Base-by-base conservation (phyloP, 2,888 invertebrate genomes). In the Byasa hedistus region DNA sequence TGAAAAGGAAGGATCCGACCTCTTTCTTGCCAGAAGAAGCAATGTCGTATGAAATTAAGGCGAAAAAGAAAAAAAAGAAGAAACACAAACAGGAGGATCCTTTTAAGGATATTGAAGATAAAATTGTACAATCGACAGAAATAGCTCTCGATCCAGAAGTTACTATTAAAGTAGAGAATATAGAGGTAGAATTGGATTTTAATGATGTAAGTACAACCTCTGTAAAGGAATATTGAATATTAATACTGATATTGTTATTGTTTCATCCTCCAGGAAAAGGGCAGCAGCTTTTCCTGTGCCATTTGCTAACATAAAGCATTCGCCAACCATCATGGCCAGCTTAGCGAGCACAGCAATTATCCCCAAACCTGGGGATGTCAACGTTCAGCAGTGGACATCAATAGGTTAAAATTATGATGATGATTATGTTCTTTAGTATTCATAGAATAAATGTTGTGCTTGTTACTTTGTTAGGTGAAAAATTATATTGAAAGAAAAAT, bases 121-220 rank as follows among this genome's bases (percentile, higher is more conserved):
- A 75, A 68, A 61, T 72, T 36, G 56, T 74, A 69, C 67, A 61
- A 69, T 76, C 71, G 59, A 74, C 72, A 65, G 68, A 70, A 69
- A 61, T 76, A 58, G 68, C 74, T 10, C 73, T 90, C 54, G 89
- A 90, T 63, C 85, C 90, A 0, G 90, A 90, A 70, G 86, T 90
- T 27, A 84, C 77, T 69, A 89, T 91, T 19, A 91, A 91, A 72
- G 91, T 85, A 19, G 91, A 91, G 69, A 85, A 89, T 75, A 91
- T 91, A 69, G 89, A 91, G 72, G 89, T 91, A 2, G 87, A 87
- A 64, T 75, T 91, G 70, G 88, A 91, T 80, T 86, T 87, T 74
- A 84, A 88, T 81, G 89, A 90, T 80, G 91, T 91, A 74, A 84
- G 87, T 84, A 32, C 32, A 8, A 32, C 32, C 32, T 32, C 8